Evolutionary conservation across 2,797 vertebrate genomes (phyloP).

Genomic region (Gymnodraco acuticeps): DNA sequence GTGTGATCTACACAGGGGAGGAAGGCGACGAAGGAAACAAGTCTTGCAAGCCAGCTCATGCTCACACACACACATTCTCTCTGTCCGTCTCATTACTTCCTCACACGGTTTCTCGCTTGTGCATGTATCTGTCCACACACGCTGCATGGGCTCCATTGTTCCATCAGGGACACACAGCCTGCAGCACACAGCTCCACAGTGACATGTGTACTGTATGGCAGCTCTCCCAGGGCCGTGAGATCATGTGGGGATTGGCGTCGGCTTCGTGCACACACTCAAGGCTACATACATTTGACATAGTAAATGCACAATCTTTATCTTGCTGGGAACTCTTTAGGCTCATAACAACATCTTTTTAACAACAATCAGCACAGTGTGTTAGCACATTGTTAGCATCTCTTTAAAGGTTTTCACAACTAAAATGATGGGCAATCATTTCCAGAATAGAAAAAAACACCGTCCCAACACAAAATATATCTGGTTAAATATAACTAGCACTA

Average conservation of each 20-base stretch:
- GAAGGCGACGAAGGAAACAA: constrained; percentile 31
- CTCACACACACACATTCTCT: not conserved
- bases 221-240: not conserved
- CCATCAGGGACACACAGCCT: constrained; percentile 33
- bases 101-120: constrained; percentile 25
- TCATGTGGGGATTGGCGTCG: constrained; percentile 8
- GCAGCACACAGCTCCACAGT: constrained; percentile 33
- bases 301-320: too few relatives aligned
- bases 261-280: not conserved
- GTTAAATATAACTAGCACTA: too few relatives aligned
- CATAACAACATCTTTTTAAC: not conserved
- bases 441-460: too few relatives aligned
- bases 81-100: constrained; percentile 26
- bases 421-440: not conserved
- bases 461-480: too few relatives aligned
- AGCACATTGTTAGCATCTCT: not conserved
- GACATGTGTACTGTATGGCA: constrained; percentile 23
- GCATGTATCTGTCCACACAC: not conserved
- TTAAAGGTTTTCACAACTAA: not conserved
- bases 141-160: not conserved
- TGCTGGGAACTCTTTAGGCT: not conserved
- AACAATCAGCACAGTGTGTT: not conserved
- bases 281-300: not conserved
- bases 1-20: constrained; percentile 46
- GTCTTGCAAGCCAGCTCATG: constrained; percentile 14